Evolutionary conservation across 2,797 vertebrate species (phyloP).

Genomic region (Perodicticus potto): DNA sequence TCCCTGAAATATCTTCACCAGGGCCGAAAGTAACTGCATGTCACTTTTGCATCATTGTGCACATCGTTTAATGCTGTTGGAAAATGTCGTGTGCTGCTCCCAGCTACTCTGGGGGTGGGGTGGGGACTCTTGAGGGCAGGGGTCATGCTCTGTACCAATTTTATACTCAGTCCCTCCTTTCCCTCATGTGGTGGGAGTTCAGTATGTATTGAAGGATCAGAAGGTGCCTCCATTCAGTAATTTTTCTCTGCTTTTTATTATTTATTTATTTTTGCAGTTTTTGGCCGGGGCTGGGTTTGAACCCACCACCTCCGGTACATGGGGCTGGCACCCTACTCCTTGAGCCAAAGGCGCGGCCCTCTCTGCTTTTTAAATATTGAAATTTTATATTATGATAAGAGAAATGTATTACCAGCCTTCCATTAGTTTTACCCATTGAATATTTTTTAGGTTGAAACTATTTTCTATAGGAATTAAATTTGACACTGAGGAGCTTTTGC

Average conservation of each 20-base stretch:
- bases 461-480: conserved; percentile 46
- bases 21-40: neutral
- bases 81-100: neutral
- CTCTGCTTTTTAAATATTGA: conserved; percentile 30
- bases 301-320: too few relatives aligned
- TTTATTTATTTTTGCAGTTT: too few relatives aligned
- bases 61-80: neutral
- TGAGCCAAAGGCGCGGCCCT: too few relatives aligned
- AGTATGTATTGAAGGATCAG: neutral
- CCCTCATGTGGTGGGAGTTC: neutral
- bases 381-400: neutral
- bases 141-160: neutral
- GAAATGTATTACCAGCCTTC: conserved; percentile 26
- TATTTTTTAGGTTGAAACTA: conserved; percentile 46
- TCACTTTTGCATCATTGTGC: neutral
- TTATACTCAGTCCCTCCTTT: neutral
- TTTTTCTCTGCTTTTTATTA: conserved; percentile 29
- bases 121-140: too few relatives aligned
- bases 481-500: conserved; percentile 11
- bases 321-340: too few relatives aligned
- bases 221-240: neutral
- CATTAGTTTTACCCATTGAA: conserved; percentile 50
- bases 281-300: too few relatives aligned
- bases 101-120: neutral
- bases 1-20: conserved; percentile 12